Conservation (phyloP, 2,113 vertebrate species). For the Oophaga pumilio region DNA sequence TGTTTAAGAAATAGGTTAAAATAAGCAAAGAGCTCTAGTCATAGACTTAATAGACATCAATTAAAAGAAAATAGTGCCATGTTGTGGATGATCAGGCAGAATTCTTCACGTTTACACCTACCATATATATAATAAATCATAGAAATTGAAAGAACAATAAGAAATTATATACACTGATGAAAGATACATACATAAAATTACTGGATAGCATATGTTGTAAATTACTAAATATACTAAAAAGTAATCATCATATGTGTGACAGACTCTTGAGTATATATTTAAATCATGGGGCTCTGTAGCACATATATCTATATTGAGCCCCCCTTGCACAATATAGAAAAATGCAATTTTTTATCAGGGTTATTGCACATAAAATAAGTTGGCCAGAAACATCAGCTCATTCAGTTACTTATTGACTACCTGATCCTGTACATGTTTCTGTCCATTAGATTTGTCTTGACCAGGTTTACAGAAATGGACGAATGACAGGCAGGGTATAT, state of each 20-base stretch:
- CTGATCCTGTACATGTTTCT: too few species aligned
- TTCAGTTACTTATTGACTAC: too few species aligned
- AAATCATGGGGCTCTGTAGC: too few species aligned
- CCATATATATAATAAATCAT: neutral
- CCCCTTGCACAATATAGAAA: too few species aligned
- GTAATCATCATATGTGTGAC: neutral
- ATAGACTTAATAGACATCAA: constrained; percentile 1
- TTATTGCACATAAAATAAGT: too few species aligned
- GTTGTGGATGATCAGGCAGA: neutral
- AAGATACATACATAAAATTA: constrained; percentile 14
- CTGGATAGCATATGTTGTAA: neutral
- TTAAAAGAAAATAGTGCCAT: neutral
- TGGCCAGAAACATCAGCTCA: too few species aligned
- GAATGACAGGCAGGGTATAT: too few species aligned
- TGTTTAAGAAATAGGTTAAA: constrained; percentile 5
- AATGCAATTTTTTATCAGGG: too few species aligned
- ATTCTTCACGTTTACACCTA: neutral
- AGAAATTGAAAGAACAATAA: neutral
- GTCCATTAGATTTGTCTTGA: too few species aligned
- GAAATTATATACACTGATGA: constrained; percentile 19
- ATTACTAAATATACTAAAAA: neutral
- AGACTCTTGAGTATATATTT: neutral
- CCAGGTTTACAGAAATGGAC: too few species aligned
- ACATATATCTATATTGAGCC: too few species aligned
- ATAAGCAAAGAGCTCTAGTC: constrained; percentile 15